Evolutionary conservation across 2,113 vertebrate species (phyloP).

Genomic region (Baryphthengus martii): DNA sequence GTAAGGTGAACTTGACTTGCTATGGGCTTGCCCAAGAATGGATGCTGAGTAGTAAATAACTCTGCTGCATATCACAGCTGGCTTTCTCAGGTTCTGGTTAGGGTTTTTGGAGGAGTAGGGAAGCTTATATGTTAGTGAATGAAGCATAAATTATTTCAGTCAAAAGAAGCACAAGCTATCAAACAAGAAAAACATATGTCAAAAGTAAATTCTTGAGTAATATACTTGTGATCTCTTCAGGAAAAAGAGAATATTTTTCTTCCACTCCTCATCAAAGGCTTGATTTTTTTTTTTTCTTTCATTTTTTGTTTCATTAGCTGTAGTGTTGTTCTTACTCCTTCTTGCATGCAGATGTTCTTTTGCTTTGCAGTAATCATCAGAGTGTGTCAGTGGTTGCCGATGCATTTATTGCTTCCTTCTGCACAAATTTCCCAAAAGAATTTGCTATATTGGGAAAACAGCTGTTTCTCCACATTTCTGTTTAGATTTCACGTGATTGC

Average conservation of each 20-base stretch:
- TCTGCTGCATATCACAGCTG: background rate
- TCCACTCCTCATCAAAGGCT: background rate
- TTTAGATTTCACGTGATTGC: conserved; percentile 20
- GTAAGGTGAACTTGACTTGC: background rate
- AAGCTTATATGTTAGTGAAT: background rate
- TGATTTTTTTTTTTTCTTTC: background rate
- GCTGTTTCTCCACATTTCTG: background rate
- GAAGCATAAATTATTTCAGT: background rate
- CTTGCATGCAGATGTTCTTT: conserved; percentile 46
- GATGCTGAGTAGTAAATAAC: background rate
- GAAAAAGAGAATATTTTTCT: background rate
- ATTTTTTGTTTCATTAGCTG: background rate
- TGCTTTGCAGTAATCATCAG: conserved; percentile 36
- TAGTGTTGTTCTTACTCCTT: background rate
- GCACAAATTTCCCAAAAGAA: conserved; percentile 22
- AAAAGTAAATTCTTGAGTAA: background rate
- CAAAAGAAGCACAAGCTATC: background rate
- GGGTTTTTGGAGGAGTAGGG: background rate
- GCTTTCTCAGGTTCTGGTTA: background rate
- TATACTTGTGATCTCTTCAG: background rate
- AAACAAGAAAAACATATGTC: background rate
- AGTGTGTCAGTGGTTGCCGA: conserved; percentile 20
- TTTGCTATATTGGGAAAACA: conserved; percentile 56
- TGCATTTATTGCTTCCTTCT: conserved; percentile 46
- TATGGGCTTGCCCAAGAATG: background rate